Conservation (phyloP, 2,888 invertebrate genomes). For the Homarus gammarus region DNA sequence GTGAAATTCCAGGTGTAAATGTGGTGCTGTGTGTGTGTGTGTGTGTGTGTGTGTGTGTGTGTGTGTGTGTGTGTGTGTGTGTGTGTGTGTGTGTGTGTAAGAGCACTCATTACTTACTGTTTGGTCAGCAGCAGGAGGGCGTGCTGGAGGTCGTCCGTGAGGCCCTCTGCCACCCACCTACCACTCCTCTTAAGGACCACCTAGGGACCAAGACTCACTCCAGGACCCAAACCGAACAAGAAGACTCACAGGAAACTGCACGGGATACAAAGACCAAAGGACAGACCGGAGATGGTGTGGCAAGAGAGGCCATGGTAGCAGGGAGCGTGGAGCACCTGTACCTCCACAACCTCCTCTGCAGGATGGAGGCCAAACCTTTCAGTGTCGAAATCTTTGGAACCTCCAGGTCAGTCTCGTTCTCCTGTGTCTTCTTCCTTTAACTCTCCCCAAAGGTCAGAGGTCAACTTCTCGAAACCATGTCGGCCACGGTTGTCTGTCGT, state of each 20-base stretch:
- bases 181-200: background rate
- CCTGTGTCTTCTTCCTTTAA: background rate
- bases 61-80: too few species aligned
- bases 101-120: too few species aligned
- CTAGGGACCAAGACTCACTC: background rate
- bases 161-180: background rate
- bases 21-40: slow-evolving; percentile 13
- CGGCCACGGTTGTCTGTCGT: too few species aligned
- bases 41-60: too few species aligned
- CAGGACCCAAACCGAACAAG: background rate
- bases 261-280: background rate
- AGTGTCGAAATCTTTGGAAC: slow-evolving; percentile 3
- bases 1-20: too few species aligned
- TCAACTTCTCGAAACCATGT: too few species aligned
- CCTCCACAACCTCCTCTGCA: slow-evolving; percentile 25
- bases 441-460: too few species aligned
- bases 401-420: background rate
- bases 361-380: slow-evolving; percentile 35
- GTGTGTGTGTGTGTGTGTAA: too few species aligned
- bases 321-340: background rate
- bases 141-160: background rate
- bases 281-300: background rate
- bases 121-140: background rate
- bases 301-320: background rate
- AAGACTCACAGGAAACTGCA: background rate